These are phyloP conservation scores for Nomada goodeniana DNA, from an alignment of 2,888 invertebrate genomes.

Conservation along the genomic window DNA sequence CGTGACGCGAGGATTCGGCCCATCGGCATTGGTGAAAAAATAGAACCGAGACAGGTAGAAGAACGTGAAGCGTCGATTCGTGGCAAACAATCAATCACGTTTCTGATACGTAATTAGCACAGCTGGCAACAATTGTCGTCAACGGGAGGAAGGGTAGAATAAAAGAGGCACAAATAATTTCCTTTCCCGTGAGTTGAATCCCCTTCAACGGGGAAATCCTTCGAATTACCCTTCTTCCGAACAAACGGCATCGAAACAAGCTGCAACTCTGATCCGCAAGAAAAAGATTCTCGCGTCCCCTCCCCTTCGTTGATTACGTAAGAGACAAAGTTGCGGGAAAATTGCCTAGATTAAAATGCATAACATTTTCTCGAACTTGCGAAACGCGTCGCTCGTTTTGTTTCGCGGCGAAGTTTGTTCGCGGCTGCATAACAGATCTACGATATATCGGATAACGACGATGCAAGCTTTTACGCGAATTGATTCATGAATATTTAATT, in stretches of 20 bases:
- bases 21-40: not conserved
- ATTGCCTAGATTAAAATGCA: slow-evolving; percentile 47
- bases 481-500: slow-evolving; percentile 60
- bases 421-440: not conserved
- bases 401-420: slow-evolving; percentile 26
- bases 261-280: slow-evolving; percentile 5
- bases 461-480: slow-evolving; percentile 43
- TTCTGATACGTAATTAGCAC: too few relatives aligned
- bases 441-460: slow-evolving; percentile 46
- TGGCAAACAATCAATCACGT: too few relatives aligned
- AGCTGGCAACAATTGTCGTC: too few relatives aligned
- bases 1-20: too few relatives aligned
- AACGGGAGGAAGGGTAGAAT: too few relatives aligned
- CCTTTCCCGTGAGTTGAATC: not conserved
- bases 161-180: not conserved
- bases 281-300: slow-evolving; percentile 21
- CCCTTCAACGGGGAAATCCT: not conserved
- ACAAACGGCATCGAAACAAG: slow-evolving; percentile 12
- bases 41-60: not conserved
- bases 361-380: slow-evolving; percentile 35
- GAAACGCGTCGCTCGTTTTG: slow-evolving; percentile 10
- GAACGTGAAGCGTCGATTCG: too few relatives aligned
- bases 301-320: slow-evolving; percentile 14
- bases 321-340: slow-evolving; percentile 31
- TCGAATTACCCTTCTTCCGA: slow-evolving; percentile 27